phyloP scores from a whole-genome alignment of 2,113 vertebrate genomes.

The Mus pahari region DNA sequence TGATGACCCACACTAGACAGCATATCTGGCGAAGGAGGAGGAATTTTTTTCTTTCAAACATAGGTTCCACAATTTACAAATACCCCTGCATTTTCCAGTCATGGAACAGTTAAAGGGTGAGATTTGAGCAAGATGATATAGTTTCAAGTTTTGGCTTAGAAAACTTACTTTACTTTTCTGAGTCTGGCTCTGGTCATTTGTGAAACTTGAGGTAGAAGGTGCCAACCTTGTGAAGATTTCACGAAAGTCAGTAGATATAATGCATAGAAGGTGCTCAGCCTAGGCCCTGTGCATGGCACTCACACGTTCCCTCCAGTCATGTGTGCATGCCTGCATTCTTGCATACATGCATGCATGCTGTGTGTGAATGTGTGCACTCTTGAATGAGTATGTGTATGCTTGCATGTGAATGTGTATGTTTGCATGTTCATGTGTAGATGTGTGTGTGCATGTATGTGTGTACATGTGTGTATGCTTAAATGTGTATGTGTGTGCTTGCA shows the following conservation, averaged over 20 bases:
- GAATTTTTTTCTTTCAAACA: background rate
- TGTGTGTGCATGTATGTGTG: background rate
- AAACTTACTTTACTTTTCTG: conserved; percentile 2
- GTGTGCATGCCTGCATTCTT: no score
- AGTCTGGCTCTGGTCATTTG: background rate
- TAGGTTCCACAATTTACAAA: background rate
- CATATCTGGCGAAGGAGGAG: background rate
- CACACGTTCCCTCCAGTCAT: background rate
- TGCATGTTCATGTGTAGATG: no score
- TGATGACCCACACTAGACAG: background rate
- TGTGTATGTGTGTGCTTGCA: background rate
- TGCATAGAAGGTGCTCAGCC: background rate
- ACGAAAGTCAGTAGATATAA: background rate
- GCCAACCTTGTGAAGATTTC: background rate
- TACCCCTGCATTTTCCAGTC: background rate
- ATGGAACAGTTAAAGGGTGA: background rate
- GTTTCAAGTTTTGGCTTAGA: background rate
- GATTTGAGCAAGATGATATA: background rate
- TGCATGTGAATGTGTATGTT: no score
- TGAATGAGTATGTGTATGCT: no score
- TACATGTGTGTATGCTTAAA: no score
- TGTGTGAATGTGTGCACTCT: background rate
- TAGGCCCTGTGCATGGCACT: background rate
- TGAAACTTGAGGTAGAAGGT: background rate
- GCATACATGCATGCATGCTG: background rate